Evolutionary conservation across 2,113 vertebrate species (phyloP).

Genomic region (Galemys pyrenaicus): DNA sequence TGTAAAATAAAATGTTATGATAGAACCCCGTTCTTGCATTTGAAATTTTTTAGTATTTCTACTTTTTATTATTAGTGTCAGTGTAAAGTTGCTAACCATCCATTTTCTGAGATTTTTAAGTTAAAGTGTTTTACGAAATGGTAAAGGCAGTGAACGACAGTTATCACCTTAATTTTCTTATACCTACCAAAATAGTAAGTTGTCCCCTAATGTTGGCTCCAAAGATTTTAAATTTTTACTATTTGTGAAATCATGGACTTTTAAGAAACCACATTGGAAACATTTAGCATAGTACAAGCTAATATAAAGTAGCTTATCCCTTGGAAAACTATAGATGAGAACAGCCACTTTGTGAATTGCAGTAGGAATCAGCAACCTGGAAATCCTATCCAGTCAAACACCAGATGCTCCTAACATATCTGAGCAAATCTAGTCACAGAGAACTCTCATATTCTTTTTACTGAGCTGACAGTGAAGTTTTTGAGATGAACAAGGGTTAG

Average conservation of each 20-base stretch:
- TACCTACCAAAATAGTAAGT: neutral
- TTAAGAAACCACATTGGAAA: conserved; percentile 28
- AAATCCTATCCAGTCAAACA: neutral
- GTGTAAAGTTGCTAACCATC: neutral
- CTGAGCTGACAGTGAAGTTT: neutral
- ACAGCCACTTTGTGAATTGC: conserved; percentile 4
- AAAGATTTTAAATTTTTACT: neutral
- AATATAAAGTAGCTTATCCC: neutral
- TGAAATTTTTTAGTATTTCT: neutral
- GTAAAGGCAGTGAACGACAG: neutral
- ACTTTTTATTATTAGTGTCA: neutral
- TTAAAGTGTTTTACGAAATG: conserved; percentile 45
- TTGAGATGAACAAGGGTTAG: neutral
- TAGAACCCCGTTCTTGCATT: neutral
- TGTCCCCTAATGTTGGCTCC: neutral
- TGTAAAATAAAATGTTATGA: conserved; percentile 17
- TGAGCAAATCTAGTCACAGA: neutral
- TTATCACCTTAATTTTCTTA: neutral
- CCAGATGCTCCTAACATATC: neutral
- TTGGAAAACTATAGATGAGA: neutral
- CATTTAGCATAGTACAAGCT: neutral
- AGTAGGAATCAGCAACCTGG: neutral
- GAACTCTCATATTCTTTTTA: neutral
- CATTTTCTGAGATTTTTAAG: neutral
- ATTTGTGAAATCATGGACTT: neutral